Conservation (phyloP, 2,797 vertebrate species). For the Spinus pinus region DNA sequence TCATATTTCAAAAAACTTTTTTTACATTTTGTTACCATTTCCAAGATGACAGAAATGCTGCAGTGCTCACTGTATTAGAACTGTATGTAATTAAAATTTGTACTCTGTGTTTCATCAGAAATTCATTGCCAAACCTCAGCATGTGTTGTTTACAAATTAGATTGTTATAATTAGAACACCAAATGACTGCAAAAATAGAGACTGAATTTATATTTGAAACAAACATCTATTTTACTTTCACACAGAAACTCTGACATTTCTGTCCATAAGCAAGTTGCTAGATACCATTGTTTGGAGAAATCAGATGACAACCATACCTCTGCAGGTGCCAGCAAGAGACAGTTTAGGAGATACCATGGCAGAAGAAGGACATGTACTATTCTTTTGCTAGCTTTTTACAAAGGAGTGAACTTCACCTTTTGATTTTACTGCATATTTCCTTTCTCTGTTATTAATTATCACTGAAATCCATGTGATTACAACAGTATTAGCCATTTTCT, state of each 20-base stretch:
- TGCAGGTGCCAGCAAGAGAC: background rate
- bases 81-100: constrained; percentile 78
- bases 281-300: background rate
- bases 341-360: background rate
- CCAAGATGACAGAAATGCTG: constrained; percentile 76
- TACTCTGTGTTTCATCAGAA: constrained; percentile 71
- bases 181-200: constrained; percentile 58
- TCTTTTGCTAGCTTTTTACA: background rate
- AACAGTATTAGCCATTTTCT: background rate
- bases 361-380: background rate
- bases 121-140: constrained; percentile 70
- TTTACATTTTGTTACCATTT: constrained; percentile 76
- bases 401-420: background rate
- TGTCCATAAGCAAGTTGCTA: background rate
- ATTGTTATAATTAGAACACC: constrained; percentile 70
- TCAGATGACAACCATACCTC: background rate
- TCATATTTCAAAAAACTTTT: constrained; percentile 81
- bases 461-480: background rate
- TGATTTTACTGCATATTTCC: background rate
- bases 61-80: constrained; percentile 73
- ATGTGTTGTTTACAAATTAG: constrained; percentile 74
- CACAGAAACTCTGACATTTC: background rate
- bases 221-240: constrained; percentile 43
- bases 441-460: background rate
- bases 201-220: constrained; percentile 47